A percentile compares a stretch with the other conserved stretches of the same genome.
Evolutionary conservation across 2,797 vertebrate genomes (phyloP).

Genomic region (Schizopygopsis pylzovi): DNA sequence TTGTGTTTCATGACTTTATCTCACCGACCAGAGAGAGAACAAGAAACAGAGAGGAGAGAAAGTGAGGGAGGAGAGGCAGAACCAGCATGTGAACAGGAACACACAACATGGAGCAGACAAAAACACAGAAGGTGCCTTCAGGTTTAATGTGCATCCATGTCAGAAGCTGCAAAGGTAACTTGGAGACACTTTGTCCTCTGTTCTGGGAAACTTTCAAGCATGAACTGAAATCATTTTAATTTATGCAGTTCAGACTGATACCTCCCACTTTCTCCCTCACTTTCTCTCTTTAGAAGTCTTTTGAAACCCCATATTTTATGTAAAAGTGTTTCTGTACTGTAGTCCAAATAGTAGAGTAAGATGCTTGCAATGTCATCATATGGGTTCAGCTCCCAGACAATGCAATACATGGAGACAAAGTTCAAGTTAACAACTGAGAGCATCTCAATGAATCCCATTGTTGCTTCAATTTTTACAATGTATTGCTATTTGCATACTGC

Average conservation of each 20-base stretch:
- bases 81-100: neutral
- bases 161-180: neutral
- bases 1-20: slow-evolving; percentile 45
- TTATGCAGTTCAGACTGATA: neutral
- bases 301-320: neutral
- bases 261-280: neutral
- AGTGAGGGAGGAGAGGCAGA: slow-evolving; percentile 10
- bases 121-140: slow-evolving; percentile 5
- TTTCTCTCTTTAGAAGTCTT: neutral
- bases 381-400: neutral
- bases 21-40: slow-evolving; percentile 38
- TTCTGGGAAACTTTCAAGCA: neutral
- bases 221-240: slow-evolving; percentile 14
- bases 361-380: neutral
- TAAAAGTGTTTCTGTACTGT: neutral
- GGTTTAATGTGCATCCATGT: slow-evolving; percentile 5
- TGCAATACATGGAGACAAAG: neutral
- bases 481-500: neutral
- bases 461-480: neutral
- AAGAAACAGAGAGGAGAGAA: slow-evolving; percentile 11
- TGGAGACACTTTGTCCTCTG: neutral
- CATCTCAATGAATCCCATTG: neutral
- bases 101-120: slow-evolving; percentile 1
- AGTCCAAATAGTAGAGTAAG: neutral
- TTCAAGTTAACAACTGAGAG: neutral